phyloP scores from a whole-genome alignment of 2,888 invertebrate genomes.

The Drosophila helvetica region DNA sequence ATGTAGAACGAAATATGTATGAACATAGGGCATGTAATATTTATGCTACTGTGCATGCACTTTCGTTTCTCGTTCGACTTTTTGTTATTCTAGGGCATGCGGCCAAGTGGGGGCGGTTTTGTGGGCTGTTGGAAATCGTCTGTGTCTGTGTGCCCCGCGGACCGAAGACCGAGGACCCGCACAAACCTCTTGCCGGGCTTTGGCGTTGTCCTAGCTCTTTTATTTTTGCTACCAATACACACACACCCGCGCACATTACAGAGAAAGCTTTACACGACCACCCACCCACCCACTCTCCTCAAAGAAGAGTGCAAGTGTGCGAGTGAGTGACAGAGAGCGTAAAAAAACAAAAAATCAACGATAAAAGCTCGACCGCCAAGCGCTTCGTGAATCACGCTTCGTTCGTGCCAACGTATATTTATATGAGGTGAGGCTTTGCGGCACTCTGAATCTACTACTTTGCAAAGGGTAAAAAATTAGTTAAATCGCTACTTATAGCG shows the following conservation, averaged over 20 bases:
- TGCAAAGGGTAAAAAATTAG: no score
- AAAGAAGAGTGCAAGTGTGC: background rate
- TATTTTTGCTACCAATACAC: background rate
- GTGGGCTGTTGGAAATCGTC: background rate
- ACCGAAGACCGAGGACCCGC: background rate
- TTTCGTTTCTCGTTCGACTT: slow-evolving; percentile 31
- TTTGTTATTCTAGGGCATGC: slow-evolving; percentile 42
- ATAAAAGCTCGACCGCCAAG: background rate
- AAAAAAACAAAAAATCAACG: background rate
- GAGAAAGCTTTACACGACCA: background rate
- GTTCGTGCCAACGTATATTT: background rate
- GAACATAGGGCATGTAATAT: slow-evolving; percentile 21
- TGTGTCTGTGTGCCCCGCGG: background rate
- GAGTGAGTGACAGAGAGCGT: background rate
- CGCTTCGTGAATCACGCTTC: background rate
- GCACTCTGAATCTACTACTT: background rate
- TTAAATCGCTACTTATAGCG: no score
- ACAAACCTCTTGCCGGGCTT: background rate
- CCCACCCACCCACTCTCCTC: background rate
- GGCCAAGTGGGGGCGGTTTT: background rate
- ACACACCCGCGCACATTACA: slow-evolving; percentile 24
- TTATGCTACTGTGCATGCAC: slow-evolving; percentile 23
- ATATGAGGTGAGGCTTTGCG: background rate
- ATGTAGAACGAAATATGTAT: no score
- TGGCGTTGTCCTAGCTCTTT: slow-evolving; percentile 1